These are phyloP conservation scores for Alviniconcha marisindica DNA, from an alignment of 1,140 invertebrate species.

Conservation along the genomic window DNA sequence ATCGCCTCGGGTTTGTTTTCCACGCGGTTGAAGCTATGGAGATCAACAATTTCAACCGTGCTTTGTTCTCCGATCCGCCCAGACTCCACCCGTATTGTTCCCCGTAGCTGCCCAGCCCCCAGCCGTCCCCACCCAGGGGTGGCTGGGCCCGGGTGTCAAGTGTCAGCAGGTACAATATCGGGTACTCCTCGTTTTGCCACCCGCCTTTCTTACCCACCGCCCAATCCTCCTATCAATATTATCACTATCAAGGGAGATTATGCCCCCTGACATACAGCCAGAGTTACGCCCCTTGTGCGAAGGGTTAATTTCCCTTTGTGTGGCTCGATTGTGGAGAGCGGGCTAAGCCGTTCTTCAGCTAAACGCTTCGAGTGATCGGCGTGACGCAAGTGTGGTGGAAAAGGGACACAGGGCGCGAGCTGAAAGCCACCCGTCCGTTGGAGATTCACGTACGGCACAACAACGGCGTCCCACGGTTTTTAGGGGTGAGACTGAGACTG, in stretches of 20 bases:
- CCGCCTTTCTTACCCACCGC: not conserved
- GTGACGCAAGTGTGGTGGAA: not conserved
- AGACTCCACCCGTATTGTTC: not conserved
- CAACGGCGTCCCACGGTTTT: no score
- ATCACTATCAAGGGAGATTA: slow-evolving; percentile 9
- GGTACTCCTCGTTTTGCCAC: not conserved
- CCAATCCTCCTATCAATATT: not conserved
- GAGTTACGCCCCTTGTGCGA: not conserved
- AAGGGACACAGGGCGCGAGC: no score
- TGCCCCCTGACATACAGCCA: not conserved
- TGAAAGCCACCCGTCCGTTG: no score
- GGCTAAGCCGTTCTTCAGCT: not conserved
- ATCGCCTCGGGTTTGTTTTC: not conserved
- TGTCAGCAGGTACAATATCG: not conserved
- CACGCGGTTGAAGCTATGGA: not conserved
- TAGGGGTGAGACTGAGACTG: no score
- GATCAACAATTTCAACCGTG: not conserved
- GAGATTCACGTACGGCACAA: no score
- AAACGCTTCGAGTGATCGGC: not conserved
- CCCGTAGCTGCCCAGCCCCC: no score
- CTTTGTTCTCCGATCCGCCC: no score
- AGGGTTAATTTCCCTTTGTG: slow-evolving; percentile 13
- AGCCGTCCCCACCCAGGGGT: not conserved
- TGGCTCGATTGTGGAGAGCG: not conserved
- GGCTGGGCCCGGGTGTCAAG: not conserved